Percentiles rank a stretch among this genome's conserved stretches.
Conservation (phyloP, 2,113 vertebrate species). For the Eubucco bourcierii region DNA sequence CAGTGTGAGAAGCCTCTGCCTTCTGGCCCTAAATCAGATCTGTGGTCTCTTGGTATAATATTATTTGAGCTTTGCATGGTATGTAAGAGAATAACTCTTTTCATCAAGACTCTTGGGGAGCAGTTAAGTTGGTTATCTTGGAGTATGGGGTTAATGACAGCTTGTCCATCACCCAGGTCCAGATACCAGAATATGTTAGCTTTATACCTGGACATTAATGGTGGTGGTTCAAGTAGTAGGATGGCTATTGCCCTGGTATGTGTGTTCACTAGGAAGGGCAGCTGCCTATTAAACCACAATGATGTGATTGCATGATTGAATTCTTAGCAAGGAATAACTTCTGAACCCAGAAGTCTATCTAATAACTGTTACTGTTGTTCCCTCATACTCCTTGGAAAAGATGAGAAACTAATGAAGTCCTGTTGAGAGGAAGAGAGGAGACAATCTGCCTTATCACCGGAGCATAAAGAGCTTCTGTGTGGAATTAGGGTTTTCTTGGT, state of each 20-base stretch:
- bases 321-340: background rate
- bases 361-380: background rate
- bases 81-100: conserved; percentile 66
- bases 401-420: background rate
- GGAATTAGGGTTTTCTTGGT: background rate
- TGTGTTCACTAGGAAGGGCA: background rate
- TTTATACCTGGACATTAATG: background rate
- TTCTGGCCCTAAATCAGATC: conserved; percentile 92
- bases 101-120: background rate
- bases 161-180: background rate
- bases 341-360: background rate
- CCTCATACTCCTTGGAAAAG: background rate
- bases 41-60: conserved; percentile 95
- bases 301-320: background rate
- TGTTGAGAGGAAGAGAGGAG: background rate
- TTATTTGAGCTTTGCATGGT: conserved; percentile 94
- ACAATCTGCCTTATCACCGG: background rate
- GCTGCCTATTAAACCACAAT: background rate
- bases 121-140: background rate
- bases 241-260: background rate
- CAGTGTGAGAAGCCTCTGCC: conserved; percentile 81
- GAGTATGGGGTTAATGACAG: background rate
- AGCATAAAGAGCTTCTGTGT: background rate
- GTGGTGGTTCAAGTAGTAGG: background rate
- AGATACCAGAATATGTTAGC: background rate